Conservation (phyloP, 1,140 invertebrate species). For the Pinna nobilis region DNA sequence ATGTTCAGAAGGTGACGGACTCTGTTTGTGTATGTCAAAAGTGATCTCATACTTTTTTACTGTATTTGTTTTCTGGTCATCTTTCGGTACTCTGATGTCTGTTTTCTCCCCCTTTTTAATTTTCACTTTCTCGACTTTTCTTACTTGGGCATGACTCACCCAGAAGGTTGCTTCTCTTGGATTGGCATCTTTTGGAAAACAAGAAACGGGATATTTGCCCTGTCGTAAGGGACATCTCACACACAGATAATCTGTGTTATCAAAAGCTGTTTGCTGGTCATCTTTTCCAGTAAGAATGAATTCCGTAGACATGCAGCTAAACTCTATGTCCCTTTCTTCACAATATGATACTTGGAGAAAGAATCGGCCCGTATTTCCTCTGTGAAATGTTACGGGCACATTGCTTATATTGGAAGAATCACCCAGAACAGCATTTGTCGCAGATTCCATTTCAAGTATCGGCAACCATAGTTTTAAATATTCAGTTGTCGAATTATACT, state of each 20-base stretch:
- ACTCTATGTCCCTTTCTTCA: constrained; percentile 39
- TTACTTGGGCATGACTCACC: constrained; percentile 35
- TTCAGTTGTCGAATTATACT: constrained; percentile 9
- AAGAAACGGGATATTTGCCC: too few species aligned
- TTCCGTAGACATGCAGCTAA: constrained; percentile 5
- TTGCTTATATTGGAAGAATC: constrained; percentile 34
- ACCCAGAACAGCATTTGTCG: constrained; percentile 20
- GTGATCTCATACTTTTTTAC: constrained; percentile 14
- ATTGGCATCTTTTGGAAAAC: background rate
- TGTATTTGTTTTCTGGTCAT: background rate
- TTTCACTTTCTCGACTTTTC: constrained; percentile 8
- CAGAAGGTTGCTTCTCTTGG: constrained; percentile 20
- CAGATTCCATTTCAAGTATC: constrained; percentile 49
- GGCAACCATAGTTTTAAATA: constrained; percentile 45
- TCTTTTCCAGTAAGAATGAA: constrained; percentile 18
- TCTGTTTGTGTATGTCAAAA: constrained; percentile 31
- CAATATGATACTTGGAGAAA: constrained; percentile 17
- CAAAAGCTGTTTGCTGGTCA: constrained; percentile 1
- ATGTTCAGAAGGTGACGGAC: background rate
- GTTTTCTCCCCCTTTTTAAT: constrained; percentile 15
- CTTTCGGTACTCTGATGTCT: constrained; percentile 2
- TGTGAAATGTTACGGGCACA: constrained; percentile 25
- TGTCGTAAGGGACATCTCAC: constrained; percentile 13
- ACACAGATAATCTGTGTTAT: constrained; percentile 33
- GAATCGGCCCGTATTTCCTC: constrained; percentile 23